phyloP scores from a whole-genome alignment of 2,797 vertebrate genomes.

The Phoebastria nigripes region DNA sequence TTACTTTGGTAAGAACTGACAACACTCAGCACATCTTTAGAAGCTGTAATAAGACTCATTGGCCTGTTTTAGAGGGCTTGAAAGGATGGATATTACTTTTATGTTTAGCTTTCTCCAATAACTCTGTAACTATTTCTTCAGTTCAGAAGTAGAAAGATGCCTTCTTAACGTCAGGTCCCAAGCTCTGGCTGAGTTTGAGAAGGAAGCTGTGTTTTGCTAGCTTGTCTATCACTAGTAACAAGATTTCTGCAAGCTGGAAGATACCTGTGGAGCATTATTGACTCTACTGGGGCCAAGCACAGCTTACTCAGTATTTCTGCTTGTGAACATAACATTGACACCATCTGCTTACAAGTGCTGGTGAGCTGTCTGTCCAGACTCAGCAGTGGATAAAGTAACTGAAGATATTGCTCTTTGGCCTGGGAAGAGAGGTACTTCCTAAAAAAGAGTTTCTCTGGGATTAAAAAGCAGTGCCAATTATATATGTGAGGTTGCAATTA shows the following conservation, averaged over 20 bases:
- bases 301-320: neutral
- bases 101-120: neutral
- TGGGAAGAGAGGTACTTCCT: neutral
- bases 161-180: neutral
- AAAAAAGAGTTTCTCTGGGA: neutral
- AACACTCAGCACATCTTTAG: neutral
- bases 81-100: neutral
- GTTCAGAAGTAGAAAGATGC: neutral
- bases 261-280: neutral
- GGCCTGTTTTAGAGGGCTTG: neutral
- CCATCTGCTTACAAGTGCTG: neutral
- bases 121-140: neutral
- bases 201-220: neutral
- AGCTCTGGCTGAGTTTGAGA: neutral
- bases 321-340: neutral
- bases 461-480: neutral
- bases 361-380: neutral
- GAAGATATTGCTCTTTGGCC: neutral
- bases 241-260: neutral
- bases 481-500: neutral
- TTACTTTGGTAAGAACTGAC: neutral
- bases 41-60: neutral
- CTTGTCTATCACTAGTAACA: neutral
- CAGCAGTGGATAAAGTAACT: neutral
- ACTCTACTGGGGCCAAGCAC: neutral